Base-by-base conservation (phyloP, 2,113 vertebrate species). In the Vicugna pacos region DNA sequence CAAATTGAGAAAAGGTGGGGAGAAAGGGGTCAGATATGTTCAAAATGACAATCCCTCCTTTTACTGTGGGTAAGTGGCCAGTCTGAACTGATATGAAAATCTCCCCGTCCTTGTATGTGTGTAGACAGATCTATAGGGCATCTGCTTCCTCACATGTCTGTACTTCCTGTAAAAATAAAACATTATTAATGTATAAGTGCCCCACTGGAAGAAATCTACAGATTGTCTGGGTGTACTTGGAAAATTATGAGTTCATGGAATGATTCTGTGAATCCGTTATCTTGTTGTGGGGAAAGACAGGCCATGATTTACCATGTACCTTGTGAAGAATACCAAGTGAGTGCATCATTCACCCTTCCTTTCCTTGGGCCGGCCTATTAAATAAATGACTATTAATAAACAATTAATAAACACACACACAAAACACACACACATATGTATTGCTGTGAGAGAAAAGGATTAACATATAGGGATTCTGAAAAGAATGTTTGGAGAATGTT, bases 91-190 rank as follows among this genome's bases (percentile, higher is more conserved):
- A 60, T n/a, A 50, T 24, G 52, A 75, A 70, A 82, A 38, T 67
- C 54, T 92, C 77, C 93, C 22, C 5, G 56, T 38, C 75, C 85
- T 60, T 72, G 9, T 26, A 2, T 77, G 4, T 35, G 8, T 48
- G 48, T 30, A 28, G 42, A 67, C n/a, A 77, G 30, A 65, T 42
- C 12, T 79, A 15, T 2, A 24, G 13, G 24, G 48, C 26, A 7
- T 58, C 69, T 54, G 35, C 72, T 79, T 87, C 56, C 14, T 26
- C 60, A 24, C 20, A 32, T 32, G 4, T 65, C 64, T 84, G 64
- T 17, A 46, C 50, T 76, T 75, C 22, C 42, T 60, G 20, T 89
- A 60, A 94, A 95, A 94, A 65, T 90, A 58, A 96, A 86, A 75
- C 12, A 48, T 52, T 67, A 4, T 28, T 72, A 67, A 58, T 17